Evolutionary conservation across 2,113 vertebrate species (phyloP), one percentile per base, ranked within the genome.

Genomic region (Oncorhynchus kisutch): DNA sequence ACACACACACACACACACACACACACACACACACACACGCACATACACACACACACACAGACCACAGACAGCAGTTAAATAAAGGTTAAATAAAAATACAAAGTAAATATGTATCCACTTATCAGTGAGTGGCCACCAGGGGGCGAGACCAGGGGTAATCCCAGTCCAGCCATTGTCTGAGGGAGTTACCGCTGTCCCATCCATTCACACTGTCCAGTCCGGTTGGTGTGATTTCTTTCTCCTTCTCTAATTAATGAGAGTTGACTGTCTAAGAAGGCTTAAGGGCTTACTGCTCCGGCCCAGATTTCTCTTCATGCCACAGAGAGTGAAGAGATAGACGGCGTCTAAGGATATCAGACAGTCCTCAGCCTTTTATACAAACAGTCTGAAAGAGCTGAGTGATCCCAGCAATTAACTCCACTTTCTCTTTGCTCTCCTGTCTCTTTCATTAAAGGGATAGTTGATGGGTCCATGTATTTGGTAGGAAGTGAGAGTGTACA

Each of bases 281-380:
- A 82, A 78, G 67, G 68, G 87, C 78, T 90, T 88, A 84, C 81
- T 79, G 64, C 84, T 45, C 88, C 73, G 86, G 74, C 68, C 59
- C 12, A 11, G 70, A 31, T 77, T n/a, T 39, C 29, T 18, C 16
- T 67, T 65, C 75, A 54, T 3, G 54, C 60, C 75, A 82, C 39
- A 74, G 16, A 78, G 59, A 75, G 70, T 39, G 60, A 25, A 64
- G 8, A 25, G 7, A 22, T 25, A 25, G n/a, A 12, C n/a, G 60
- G 22, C 57, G 60, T 25, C 20, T 25, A 25, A 64, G 12, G 22
- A 64, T 25, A 64, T 64, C 22, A 64, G n/a, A n/a, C n/a, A 18
- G 60, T 64, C 60, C 51, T 18, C 51, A 25, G 60, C n/a, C 60
- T 3, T 64, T n/a, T n/a, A 64, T 60, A 60, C 51, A 54, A 16